phyloP scores from a whole-genome alignment of 2,888 invertebrate genomes.

The Dryocosmus kuriphilus region DNA sequence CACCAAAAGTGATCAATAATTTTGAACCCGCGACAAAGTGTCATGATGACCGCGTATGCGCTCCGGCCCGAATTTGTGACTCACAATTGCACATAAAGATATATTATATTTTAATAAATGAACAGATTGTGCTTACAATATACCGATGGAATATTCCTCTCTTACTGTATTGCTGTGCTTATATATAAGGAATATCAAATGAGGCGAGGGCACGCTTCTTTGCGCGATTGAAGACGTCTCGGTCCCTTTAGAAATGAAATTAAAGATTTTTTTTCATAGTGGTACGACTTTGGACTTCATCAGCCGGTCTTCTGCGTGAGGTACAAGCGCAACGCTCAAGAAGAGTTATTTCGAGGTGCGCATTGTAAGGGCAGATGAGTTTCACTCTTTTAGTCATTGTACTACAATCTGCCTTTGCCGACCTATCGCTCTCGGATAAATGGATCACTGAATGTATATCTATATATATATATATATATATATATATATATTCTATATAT shows the following conservation, averaged over 20 bases:
- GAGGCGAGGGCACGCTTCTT: neutral
- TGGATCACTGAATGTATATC: conserved; percentile 6
- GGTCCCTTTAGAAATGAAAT: conserved; percentile 12
- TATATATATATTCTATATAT: too few species aligned
- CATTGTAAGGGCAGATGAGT: conserved; percentile 67
- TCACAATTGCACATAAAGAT: too few species aligned
- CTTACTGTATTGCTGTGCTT: too few species aligned
- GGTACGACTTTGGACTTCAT: conserved; percentile 11
- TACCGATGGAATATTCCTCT: too few species aligned
- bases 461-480: conserved; percentile 1
- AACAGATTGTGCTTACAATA: too few species aligned
- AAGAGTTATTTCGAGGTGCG: conserved; percentile 47
- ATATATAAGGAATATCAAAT: neutral
- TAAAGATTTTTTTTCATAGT: conserved; percentile 4
- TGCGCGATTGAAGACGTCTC: neutral
- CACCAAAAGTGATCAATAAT: too few species aligned
- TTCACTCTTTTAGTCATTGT: conserved; percentile 7
- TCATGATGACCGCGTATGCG: too few species aligned
- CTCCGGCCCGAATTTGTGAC: too few species aligned
- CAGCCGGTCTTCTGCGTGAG: neutral
- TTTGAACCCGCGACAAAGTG: too few species aligned
- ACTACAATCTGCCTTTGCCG: conserved; percentile 58
- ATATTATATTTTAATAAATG: too few species aligned
- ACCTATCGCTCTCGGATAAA: conserved; percentile 51
- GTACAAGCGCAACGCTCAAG: conserved; percentile 28